phyloP scores from a whole-genome alignment of 2,888 invertebrate species.

The Aporophyla lueneburgensis region DNA sequence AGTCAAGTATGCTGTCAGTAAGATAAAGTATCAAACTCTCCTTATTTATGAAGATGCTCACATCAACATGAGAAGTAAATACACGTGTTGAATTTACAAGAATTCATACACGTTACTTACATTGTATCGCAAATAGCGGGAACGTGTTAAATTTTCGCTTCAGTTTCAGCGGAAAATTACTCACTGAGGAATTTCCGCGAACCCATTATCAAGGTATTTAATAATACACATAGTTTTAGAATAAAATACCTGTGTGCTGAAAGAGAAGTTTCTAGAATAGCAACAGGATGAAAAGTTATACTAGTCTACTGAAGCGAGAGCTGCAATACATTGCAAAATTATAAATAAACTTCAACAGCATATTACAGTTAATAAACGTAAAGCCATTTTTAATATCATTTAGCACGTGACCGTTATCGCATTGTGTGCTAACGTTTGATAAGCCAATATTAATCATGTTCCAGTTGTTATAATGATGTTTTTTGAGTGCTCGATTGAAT shows the following conservation, averaged over 20 bases:
- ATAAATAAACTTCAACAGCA: conserved; percentile 17
- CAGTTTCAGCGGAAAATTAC: conserved; percentile 52
- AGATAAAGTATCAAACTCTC: conserved; percentile 38
- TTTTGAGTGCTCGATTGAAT: conserved; percentile 36
- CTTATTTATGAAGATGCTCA: conserved; percentile 23
- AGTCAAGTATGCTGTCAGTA: conserved; percentile 2
- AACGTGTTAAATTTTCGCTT: conserved; percentile 45
- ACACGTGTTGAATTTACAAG: conserved; percentile 45
- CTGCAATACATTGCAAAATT: conserved; percentile 15
- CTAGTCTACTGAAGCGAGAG: not conserved
- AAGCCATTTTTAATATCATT: conserved; percentile 47
- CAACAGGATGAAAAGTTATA: not conserved
- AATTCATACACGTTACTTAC: conserved; percentile 18
- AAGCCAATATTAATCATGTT: conserved; percentile 52
- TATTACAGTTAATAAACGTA: conserved; percentile 40
- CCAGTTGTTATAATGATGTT: conserved; percentile 24
- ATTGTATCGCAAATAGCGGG: conserved; percentile 33
- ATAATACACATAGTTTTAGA: conserved; percentile 1
- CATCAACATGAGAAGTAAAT: conserved; percentile 37
- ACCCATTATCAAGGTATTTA: conserved; percentile 22
- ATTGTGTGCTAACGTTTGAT: conserved; percentile 49
- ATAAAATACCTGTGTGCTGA: not conserved
- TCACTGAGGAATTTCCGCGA: conserved; percentile 23
- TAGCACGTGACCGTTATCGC: conserved; percentile 57
- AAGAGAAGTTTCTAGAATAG: not conserved